phyloP scores from a whole-genome alignment of 2,797 vertebrate genomes.

The Onychomys leucogaster region DNA sequence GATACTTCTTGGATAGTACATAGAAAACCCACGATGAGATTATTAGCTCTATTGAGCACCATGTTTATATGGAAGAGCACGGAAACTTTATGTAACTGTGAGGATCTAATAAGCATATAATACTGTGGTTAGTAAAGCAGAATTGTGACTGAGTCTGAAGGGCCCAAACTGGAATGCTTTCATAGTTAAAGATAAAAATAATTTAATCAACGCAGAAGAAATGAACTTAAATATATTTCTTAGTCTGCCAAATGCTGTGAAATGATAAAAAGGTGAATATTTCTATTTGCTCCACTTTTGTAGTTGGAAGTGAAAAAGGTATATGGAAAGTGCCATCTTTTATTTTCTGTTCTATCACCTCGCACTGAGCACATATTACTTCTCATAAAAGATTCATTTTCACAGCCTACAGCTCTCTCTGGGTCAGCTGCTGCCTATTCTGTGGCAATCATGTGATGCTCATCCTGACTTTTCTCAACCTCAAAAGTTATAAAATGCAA shows the following conservation, averaged over 20 bases:
- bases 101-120: not conserved
- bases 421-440: slow-evolving; percentile 45
- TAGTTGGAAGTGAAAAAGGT: slow-evolving; percentile 6
- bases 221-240: slow-evolving; percentile 42
- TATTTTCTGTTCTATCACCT: slow-evolving; percentile 53
- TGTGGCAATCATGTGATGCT: not conserved
- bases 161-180: slow-evolving; percentile 15
- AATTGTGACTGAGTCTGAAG: slow-evolving; percentile 48
- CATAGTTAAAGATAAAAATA: slow-evolving; percentile 1
- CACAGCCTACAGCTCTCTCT: not conserved
- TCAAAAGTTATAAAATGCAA: slow-evolving; percentile 43
- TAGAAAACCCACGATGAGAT: not conserved
- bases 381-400: slow-evolving; percentile 54
- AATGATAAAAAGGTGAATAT: not conserved
- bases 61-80: not conserved
- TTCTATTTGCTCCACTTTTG: slow-evolving; percentile 29
- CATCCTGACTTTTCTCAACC: slow-evolving; percentile 10
- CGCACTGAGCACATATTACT: slow-evolving; percentile 31
- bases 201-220: slow-evolving; percentile 53
- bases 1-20: not conserved
- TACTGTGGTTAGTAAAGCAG: not conserved
- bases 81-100: not conserved
- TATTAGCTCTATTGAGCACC: not conserved
- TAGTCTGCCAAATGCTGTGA: not conserved
- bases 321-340: not conserved